Conservation (phyloP, 2,888 invertebrate species). For the Ochlodes sylvanus region DNA sequence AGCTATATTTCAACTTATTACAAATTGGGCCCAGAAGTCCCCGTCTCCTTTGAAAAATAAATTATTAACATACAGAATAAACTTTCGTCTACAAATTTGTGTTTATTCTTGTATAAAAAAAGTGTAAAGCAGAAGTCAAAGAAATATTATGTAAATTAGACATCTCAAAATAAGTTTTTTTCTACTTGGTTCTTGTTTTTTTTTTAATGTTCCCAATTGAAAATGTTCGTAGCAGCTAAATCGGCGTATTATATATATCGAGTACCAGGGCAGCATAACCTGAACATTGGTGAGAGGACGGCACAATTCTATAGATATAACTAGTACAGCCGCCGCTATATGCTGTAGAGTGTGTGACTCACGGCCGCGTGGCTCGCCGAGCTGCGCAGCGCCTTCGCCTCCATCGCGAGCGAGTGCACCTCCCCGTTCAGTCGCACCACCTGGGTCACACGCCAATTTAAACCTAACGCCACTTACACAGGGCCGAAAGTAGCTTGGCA, state of each 20-base stretch:
- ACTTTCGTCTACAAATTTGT: too few species aligned
- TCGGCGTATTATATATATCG: too few species aligned
- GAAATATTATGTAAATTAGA: too few species aligned
- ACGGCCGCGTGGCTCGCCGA: constrained; percentile 65
- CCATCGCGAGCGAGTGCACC: constrained; percentile 89
- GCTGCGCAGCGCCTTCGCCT: constrained; percentile 79
- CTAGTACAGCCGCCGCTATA: constrained; percentile 53
- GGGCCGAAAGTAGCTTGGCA: neutral
- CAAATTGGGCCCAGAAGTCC: too few species aligned
- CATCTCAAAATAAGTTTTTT: too few species aligned
- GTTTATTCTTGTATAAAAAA: too few species aligned
- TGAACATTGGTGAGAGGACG: constrained; percentile 11
- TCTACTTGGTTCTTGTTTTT: too few species aligned
- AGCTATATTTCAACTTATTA: too few species aligned
- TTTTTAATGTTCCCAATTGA: too few species aligned
- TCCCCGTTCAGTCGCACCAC: constrained; percentile 88
- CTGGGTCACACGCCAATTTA: constrained; percentile 52
- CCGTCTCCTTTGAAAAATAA: too few species aligned
- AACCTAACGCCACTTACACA: neutral
- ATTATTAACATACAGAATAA: neutral
- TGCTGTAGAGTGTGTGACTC: constrained; percentile 80
- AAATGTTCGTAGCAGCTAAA: too few species aligned
- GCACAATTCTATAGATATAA: constrained; percentile 13
- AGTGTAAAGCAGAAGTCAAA: too few species aligned
- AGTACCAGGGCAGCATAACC: constrained; percentile 19